Base-by-base conservation (phyloP, 1,140 invertebrate species). In the Leptonema lineaticorne region DNA sequence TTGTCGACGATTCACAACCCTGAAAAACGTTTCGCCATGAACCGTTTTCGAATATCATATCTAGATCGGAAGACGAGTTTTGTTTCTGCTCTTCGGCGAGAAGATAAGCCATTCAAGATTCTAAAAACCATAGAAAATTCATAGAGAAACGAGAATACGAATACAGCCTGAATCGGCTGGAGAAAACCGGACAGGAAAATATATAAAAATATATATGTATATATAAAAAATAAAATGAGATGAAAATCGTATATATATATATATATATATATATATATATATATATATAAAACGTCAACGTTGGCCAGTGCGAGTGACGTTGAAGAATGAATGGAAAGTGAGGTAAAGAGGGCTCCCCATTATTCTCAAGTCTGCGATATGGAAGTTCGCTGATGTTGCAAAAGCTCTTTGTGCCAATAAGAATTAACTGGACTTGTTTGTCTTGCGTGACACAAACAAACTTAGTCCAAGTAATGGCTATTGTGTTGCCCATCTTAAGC, bases 371-470 rank as follows among this genome's bases (percentile, higher is more conserved):
- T 22, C 24, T 14, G 27, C 30, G 33, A 45, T 45, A 27, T 62
- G 30, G 37, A 41, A 37, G 4, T n/a, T n/a, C 26, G 56, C 33
- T n/a, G 59, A 62, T 62, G 59, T 62, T 45, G 59, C 59, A 14
- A 45, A 62, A 45, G 59, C 30, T 37, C 59, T 62, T 62, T 62
- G 59, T 62, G 59, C 59, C 59, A 45, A 62, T 62, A 62, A 62
- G 59, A 62, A 62, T 62, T 62, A 62, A 45, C 59, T 24, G 37
- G 37, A 62, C 59, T 62, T 62, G 59, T 62, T 62, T 62, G 59
- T 62, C 59, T 62, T 62, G 59, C 45, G 59, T 62, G 59, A 62
- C 59, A 62, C 59, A 62, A 62, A 62, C 59, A 62, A 62, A 62
- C 59, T 62, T 37, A 24, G 4, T 37, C 22, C 24, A 24, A 26